phyloP scores from a whole-genome alignment of 2,888 invertebrate species.

The Protophormia terraenovae region DNA sequence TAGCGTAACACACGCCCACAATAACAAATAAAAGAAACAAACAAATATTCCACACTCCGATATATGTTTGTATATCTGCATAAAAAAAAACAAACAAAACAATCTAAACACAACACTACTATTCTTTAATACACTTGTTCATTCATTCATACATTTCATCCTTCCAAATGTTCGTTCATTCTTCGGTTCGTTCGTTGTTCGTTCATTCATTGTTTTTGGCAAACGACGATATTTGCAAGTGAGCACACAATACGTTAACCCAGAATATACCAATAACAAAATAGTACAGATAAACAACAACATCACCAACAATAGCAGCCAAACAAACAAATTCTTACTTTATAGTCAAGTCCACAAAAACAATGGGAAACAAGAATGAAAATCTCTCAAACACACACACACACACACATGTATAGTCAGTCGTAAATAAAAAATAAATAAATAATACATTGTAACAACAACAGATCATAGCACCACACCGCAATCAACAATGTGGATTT shows the following conservation, averaged over 20 bases:
- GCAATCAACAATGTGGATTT: conserved; percentile 56
- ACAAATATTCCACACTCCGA: neutral
- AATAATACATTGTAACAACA: conserved; percentile 46
- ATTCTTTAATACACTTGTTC: conserved; percentile 53
- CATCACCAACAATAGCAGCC: conserved; percentile 24
- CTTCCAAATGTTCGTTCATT: conserved; percentile 5
- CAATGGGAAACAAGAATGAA: conserved; percentile 39
- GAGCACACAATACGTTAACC: conserved; percentile 54
- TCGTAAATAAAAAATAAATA: conserved; percentile 27
- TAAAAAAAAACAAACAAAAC: conserved; percentile 19
- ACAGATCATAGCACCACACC: conserved; percentile 55
- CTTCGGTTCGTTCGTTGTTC: conserved; percentile 26
- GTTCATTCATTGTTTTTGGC: conserved; percentile 53
- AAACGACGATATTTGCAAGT: conserved; percentile 47
- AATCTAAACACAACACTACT: conserved; percentile 36
- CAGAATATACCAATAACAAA: conserved; percentile 60
- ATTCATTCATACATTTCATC: conserved; percentile 43
- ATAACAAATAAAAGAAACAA: neutral
- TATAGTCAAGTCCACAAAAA: conserved; percentile 52
- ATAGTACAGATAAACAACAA: conserved; percentile 36
- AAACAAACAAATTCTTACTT: conserved; percentile 48
- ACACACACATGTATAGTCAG: neutral
- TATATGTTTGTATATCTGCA: neutral
- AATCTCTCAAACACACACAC: neutral
- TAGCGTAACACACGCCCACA: conserved; percentile 50